These are phyloP conservation scores for Theretra japonica DNA, from an alignment of 2,888 invertebrate species.

Conservation along the genomic window DNA sequence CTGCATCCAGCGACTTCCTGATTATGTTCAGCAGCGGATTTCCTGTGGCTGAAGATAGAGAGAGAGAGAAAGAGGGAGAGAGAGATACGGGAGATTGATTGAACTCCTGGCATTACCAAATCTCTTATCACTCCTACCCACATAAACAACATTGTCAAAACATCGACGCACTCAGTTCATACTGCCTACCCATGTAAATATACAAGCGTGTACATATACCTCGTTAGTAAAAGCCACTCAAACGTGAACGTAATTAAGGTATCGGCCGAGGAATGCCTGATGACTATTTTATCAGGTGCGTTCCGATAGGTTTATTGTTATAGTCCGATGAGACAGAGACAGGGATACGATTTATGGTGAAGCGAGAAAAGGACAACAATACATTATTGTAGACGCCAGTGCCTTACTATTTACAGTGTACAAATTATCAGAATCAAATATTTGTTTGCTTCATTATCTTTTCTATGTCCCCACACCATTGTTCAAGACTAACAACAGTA, in stretches of 20 bases:
- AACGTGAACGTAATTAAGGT: not conserved
- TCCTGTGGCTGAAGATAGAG: no score
- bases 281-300: constrained; percentile 4
- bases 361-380: not conserved
- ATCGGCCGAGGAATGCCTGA: not conserved
- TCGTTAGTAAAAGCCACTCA: not conserved
- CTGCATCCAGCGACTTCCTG: no score
- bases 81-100: no score
- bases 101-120: no score
- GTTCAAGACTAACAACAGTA: not conserved
- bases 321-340: not conserved
- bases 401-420: not conserved
- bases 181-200: not conserved
- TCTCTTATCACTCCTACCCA: no score
- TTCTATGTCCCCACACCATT: not conserved
- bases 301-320: not conserved
- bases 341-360: not conserved
- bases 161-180: not conserved
- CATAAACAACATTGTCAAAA: no score
- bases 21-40: no score
- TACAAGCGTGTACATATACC: not conserved
- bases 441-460: not conserved
- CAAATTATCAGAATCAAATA: constrained; percentile 3
- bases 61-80: no score
- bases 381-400: not conserved